Conservation (phyloP, 2,888 invertebrate genomes). For the Myopa testacea region DNA sequence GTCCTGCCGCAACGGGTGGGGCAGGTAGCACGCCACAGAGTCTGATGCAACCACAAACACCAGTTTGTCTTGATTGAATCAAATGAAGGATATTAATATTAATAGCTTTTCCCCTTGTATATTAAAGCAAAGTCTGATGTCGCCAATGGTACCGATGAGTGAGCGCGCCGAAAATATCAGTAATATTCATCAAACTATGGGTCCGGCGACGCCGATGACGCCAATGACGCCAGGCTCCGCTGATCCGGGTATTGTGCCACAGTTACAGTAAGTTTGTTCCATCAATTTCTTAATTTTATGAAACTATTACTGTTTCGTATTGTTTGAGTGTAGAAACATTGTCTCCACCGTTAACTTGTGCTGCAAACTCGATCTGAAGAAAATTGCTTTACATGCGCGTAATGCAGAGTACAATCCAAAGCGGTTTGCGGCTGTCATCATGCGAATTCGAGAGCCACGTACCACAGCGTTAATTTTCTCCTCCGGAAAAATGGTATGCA, state of each 20-base stretch:
- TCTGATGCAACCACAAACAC: conserved; percentile 91
- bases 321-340: conserved; percentile 80
- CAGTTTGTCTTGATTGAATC: conserved; percentile 71
- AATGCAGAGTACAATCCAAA: conserved; percentile 99
- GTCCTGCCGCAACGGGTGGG: conserved; percentile 37
- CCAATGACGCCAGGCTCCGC: conserved; percentile 94
- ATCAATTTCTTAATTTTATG: not conserved
- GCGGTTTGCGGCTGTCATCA: conserved; percentile 98
- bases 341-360: conserved; percentile 97
- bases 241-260: conserved; percentile 93
- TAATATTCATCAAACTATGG: conserved; percentile 73
- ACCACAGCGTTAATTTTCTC: conserved; percentile 83
- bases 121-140: conserved; percentile 84
- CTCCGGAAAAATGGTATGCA: conserved; percentile 88
- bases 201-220: conserved; percentile 81
- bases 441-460: conserved; percentile 91
- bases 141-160: conserved; percentile 78
- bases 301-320: not conserved
- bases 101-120: conserved; percentile 26
- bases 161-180: conserved; percentile 60
- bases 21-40: conserved; percentile 78
- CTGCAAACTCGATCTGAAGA: conserved; percentile 95
- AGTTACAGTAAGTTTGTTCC: conserved; percentile 67
- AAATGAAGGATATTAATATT: conserved; percentile 1
- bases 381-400: conserved; percentile 96